Percentiles rank a stretch among this genome's conserved stretches.
These are phyloP conservation scores for Yponomeuta cagnagella DNA, from an alignment of 2,888 invertebrate genomes.

Conservation along the genomic window DNA sequence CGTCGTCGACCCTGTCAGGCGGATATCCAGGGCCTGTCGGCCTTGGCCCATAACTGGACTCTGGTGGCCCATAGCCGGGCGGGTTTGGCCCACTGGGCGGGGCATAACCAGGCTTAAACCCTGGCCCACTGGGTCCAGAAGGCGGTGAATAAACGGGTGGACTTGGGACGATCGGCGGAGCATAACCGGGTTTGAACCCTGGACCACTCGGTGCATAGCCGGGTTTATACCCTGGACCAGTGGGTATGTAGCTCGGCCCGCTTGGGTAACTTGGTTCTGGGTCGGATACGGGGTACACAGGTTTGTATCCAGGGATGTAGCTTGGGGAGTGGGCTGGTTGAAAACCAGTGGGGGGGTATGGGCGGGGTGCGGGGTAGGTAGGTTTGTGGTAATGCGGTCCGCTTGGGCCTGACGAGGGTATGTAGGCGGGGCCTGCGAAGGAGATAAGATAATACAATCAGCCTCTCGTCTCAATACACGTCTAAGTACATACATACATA, in stretches of 20 bases:
- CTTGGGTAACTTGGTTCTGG: neutral
- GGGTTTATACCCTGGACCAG: slow-evolving; percentile 16
- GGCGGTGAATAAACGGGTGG: neutral
- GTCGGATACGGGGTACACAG: slow-evolving; percentile 25
- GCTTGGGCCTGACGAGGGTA: slow-evolving; percentile 35
- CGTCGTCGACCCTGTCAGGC: slow-evolving; percentile 39
- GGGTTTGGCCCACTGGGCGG: too few species aligned
- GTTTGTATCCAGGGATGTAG: slow-evolving; percentile 28
- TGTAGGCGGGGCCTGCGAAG: slow-evolving; percentile 37
- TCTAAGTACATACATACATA: too few species aligned
- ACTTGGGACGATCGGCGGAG: slow-evolving; percentile 3
- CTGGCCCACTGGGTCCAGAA: neutral
- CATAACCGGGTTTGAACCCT: slow-evolving; percentile 19
- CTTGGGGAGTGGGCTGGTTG: slow-evolving; percentile 14
- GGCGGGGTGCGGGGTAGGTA: neutral
- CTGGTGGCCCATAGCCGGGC: neutral
- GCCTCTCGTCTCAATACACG: neutral
- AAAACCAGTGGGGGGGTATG: neutral
- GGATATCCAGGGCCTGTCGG: slow-evolving; percentile 11
- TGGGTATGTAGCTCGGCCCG: slow-evolving; percentile 17
- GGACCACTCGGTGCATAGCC: too few species aligned
- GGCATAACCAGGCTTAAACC: too few species aligned
- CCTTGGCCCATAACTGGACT: neutral
- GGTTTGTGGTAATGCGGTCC: slow-evolving; percentile 7
- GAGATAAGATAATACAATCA: slow-evolving; percentile 1